Evolutionary conservation across 1,140 invertebrate genomes (phyloP).

Genomic region (Campodea augens): DNA sequence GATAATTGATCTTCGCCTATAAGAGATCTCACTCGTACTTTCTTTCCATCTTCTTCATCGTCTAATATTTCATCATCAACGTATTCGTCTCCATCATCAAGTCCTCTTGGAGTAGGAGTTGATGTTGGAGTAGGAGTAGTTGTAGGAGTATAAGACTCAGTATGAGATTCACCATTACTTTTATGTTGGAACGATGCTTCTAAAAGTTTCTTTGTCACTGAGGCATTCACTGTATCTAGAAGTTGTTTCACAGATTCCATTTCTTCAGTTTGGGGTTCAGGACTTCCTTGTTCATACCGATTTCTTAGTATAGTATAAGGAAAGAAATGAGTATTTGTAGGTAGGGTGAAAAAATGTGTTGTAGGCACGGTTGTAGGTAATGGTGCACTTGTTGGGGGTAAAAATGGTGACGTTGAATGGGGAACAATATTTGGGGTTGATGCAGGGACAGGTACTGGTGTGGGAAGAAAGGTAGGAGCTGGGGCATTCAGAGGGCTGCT

Average conservation of each 20-base stretch:
- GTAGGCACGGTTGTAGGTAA: too few species aligned
- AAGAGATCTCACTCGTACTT: constrained; percentile 67
- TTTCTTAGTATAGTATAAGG: too few species aligned
- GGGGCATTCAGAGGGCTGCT: too few species aligned
- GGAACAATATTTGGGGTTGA: too few species aligned
- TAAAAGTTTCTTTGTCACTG: constrained; percentile 50
- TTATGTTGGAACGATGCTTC: constrained; percentile 33
- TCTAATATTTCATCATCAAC: constrained; percentile 21
- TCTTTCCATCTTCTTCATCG: constrained; percentile 39
- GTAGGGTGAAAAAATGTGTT: too few species aligned
- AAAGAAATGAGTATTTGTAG: too few species aligned
- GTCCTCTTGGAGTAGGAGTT: neutral
- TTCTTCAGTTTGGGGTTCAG: constrained; percentile 22
- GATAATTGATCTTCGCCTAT: constrained; percentile 84
- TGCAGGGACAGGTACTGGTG: too few species aligned
- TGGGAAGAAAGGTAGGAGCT: too few species aligned
- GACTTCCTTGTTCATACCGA: constrained; percentile 13
- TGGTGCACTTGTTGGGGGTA: too few species aligned
- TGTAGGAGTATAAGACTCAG: constrained; percentile 17
- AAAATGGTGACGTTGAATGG: too few species aligned
- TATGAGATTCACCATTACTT: constrained; percentile 3
- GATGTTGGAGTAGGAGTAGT: neutral
- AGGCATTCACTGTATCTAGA: constrained; percentile 52
- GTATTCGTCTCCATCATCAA: constrained; percentile 13
- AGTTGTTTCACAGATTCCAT: constrained; percentile 46